Evolutionary conservation across 2,797 vertebrate genomes (phyloP).

Genomic region (Mus minutoides): DNA sequence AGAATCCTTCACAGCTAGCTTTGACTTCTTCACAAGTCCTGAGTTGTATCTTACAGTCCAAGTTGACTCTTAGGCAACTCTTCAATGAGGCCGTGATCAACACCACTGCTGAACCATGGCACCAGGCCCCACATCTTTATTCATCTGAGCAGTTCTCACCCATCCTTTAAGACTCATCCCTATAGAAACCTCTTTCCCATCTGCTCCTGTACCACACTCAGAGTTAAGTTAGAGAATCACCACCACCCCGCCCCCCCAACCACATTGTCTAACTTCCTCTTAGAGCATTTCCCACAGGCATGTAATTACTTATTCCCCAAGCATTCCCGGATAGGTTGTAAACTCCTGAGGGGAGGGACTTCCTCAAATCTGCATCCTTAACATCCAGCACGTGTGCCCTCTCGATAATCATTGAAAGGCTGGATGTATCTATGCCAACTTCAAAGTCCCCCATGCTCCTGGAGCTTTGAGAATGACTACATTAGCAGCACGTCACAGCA

Average conservation of each 20-base stretch:
- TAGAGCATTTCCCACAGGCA: background rate
- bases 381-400: background rate
- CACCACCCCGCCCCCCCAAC: background rate
- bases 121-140: background rate
- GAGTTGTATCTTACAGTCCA: background rate
- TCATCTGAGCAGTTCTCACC: background rate
- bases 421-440: background rate
- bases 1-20: background rate
- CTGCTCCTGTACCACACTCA: background rate
- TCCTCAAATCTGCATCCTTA: background rate
- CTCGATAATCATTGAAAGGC: background rate
- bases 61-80: background rate
- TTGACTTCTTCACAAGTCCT: background rate
- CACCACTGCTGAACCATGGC: background rate
- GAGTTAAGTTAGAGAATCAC: background rate
- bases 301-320: background rate
- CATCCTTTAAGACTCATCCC: background rate
- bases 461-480: background rate
- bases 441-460: background rate
- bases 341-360: background rate
- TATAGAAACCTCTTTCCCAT: background rate
- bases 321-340: background rate
- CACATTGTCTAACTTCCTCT: background rate
- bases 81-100: background rate
- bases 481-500: slow-evolving; percentile 36